Conservation (phyloP, 2,797 vertebrate genomes). For the Danio kyathit region DNA sequence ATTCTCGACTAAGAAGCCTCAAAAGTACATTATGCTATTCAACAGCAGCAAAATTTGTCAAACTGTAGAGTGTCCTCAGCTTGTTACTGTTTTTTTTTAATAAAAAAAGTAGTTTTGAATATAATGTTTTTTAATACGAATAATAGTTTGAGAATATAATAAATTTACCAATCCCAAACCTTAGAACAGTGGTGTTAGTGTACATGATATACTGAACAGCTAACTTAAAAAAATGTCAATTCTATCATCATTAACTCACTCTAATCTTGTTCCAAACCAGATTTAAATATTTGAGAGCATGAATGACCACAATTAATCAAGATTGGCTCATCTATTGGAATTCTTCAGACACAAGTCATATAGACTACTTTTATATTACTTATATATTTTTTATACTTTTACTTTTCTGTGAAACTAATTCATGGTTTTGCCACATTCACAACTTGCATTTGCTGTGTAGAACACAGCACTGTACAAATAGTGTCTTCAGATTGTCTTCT, state of each 20-base stretch:
- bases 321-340: too few species aligned
- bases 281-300: not conserved
- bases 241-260: not conserved
- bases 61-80: too few species aligned
- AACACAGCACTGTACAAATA: not conserved
- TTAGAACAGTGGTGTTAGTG: too few species aligned
- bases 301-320: not conserved
- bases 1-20: too few species aligned
- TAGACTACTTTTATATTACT: not conserved
- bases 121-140: not conserved
- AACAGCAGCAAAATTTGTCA: too few species aligned
- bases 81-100: too few species aligned
- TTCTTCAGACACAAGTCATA: not conserved
- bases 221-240: not conserved
- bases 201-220: not conserved
- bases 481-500: not conserved
- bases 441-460: not conserved
- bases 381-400: too few species aligned
- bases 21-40: too few species aligned
- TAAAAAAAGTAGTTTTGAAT: too few species aligned
- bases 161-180: not conserved
- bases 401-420: too few species aligned
- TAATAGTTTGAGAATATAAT: not conserved
- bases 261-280: not conserved
- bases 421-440: not conserved